Evolutionary conservation across 2,113 vertebrate species (phyloP), one percentile per base, ranked within the genome.

Genomic region (Scolopax mira): DNA sequence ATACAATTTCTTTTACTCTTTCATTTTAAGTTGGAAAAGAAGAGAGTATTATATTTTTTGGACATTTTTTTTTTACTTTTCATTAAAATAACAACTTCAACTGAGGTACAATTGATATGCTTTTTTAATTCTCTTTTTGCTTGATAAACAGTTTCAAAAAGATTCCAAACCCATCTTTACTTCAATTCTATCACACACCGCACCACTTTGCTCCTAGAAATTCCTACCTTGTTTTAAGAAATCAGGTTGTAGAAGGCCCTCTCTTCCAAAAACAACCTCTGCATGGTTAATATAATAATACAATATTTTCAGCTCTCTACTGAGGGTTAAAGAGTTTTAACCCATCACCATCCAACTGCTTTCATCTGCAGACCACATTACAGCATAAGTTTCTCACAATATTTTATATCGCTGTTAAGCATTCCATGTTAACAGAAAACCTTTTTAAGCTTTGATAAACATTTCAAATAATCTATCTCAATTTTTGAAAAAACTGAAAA

Each of bases 51-150:
- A 37, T 3, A 23, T 3, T 7, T 81, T n/a, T 39, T 39, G 28
- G 11, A 41, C 5, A 17, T 8, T 7, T 8, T 25, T 7, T 28
- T 54, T 88, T 92, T 61, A 39, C 13, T 80, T 57, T 52, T 30
- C 3, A 7, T 46, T 3, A 11, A 78, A 90, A 30, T 64, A 46
- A 18, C 17, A 77, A 33, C 13, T 82, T 64, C 9, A 11, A 7
- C 39, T 49, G n/a, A 64, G 9, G 18, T n/a, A 49, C 3, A 3
- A 37, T 7, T 21, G 18, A 21, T 5, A 30, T 0, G 0, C 6
- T 46, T 88, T 67, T 18, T 13, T 62, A 86, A 13, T 19, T 75
- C 15, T 25, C 6, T 54, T 71, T 71, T 60, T 55, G 11, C 15
- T 11, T 14, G 11, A 64, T 31, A 74, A 17, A 30, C 7, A 64